Evolutionary conservation across 2,888 invertebrate genomes (phyloP), one percentile per base, ranked within the genome.

Genomic region (Drosophila vallismaia): DNA sequence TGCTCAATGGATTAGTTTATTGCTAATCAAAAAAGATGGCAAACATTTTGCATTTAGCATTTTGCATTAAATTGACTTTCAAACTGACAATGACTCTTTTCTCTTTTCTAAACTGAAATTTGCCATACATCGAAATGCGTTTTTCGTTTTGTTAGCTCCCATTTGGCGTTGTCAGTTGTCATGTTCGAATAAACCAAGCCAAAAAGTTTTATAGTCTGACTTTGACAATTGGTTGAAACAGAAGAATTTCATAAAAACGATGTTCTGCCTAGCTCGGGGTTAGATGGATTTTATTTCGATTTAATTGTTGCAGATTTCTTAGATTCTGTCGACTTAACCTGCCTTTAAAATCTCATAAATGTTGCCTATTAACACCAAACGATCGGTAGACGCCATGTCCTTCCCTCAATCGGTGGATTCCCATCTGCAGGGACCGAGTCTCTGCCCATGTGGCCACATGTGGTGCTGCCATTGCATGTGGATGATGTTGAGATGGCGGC

Each of bases 1-100:
- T 33, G 33, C 8, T 66, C 78, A 76, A 79, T 71, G 77, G 81
- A 85, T 83, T 83, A 77, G 79, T 85, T 83, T 88, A 88, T 89
- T 85, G 89, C 85, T 88, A 89, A 89, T 89, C 88, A 89, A 81
- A 77, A 84, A 71, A 54, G 73, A 69, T 50, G 85, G 69, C 56
- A 66, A 60, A 78, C 79, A 76, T 83, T 79, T 68, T 46, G 74
- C 14, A 64, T 83, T 79, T 68, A 44, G 74, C 14, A 64, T 74
- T 82, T 86, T 74, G 84, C 84, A 86, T 88, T 83, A 79, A 84
- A 84, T 84, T 84, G 84, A 86, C 80, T 86, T 80, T 46, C 75
- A 63, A 84, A 84, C 74, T 86, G 83, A 83, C 83, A 86, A 5
- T n/a, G 36, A n/a, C 36, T 80, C 67, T 31, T 60, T 68, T 55